A percentile compares a stretch with the other conserved stretches of the same genome.
Evolutionary conservation across 2,888 invertebrate species (phyloP).

Genomic region (Craniophora ligustri): DNA sequence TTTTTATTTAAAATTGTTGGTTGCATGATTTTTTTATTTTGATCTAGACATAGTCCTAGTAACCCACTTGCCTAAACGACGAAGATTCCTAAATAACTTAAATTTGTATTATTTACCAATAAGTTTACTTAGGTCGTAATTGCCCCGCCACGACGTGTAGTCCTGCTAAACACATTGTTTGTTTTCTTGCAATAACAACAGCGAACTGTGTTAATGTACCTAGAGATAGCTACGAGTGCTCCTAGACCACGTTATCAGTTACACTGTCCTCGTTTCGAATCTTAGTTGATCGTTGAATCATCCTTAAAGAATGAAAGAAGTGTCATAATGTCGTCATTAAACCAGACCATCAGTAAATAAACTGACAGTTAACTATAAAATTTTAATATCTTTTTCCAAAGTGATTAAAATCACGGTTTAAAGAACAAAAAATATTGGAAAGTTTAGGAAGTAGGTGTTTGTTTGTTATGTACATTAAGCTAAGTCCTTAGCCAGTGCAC

Average conservation of each 20-base stretch:
- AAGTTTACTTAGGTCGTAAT: slow-evolving; percentile 57
- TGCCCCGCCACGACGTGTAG: slow-evolving; percentile 51
- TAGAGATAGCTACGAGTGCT: slow-evolving; percentile 70
- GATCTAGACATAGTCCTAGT: too few relatives aligned
- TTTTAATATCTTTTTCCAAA: slow-evolving; percentile 38
- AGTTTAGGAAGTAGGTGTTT: slow-evolving; percentile 52
- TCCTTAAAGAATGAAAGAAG: slow-evolving; percentile 37
- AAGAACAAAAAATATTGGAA: slow-evolving; percentile 53
- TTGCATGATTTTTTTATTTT: slow-evolving; percentile 11
- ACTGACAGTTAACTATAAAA: slow-evolving; percentile 26
- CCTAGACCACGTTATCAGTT: slow-evolving; percentile 80
- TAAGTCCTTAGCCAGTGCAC: slow-evolving; percentile 54
- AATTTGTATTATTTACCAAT: slow-evolving; percentile 59
- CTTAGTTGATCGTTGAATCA: slow-evolving; percentile 61
- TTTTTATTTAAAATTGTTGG: slow-evolving; percentile 50
- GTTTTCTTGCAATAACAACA: slow-evolving; percentile 61
- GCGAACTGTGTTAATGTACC: slow-evolving; percentile 67
- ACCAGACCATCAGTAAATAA: slow-evolving; percentile 31
- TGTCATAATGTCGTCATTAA: slow-evolving; percentile 26
- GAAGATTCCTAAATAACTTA: too few relatives aligned
- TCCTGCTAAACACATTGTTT: slow-evolving; percentile 57
- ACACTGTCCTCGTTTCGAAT: slow-evolving; percentile 76
- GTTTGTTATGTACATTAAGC: slow-evolving; percentile 43
- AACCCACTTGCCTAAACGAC: too few relatives aligned
- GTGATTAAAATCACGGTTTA: slow-evolving; percentile 37